These are phyloP conservation scores for Ephestia elutella DNA, from an alignment of 1,140 invertebrate species.

Conservation along the genomic window DNA sequence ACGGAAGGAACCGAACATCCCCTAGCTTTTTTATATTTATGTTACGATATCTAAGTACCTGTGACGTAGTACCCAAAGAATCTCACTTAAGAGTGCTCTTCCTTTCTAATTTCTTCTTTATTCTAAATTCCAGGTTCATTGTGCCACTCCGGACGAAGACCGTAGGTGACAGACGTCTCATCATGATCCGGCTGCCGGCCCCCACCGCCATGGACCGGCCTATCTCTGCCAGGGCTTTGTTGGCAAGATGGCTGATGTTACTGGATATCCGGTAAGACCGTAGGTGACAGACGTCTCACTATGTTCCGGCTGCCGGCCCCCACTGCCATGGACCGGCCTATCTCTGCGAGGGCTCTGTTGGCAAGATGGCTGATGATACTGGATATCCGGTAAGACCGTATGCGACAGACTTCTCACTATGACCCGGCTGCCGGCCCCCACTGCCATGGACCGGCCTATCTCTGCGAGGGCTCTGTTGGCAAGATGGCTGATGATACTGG, in stretches of 20 bases:
- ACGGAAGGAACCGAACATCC: too few species aligned
- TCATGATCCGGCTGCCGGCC: slow-evolving; percentile 51
- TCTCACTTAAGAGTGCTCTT: too few species aligned
- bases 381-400: slow-evolving; percentile 58
- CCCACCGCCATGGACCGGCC: slow-evolving; percentile 44
- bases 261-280: slow-evolving; percentile 61
- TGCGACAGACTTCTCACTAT: slow-evolving; percentile 48
- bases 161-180: slow-evolving; percentile 44
- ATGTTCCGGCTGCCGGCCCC: slow-evolving; percentile 54
- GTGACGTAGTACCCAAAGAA: too few species aligned
- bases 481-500: slow-evolving; percentile 64
- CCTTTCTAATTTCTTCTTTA: slow-evolving; percentile 2
- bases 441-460: slow-evolving; percentile 40
- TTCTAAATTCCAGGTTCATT: slow-evolving; percentile 47
- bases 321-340: slow-evolving; percentile 38
- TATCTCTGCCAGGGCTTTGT: slow-evolving; percentile 48
- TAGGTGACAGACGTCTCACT: slow-evolving; percentile 46
- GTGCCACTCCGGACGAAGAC: slow-evolving; percentile 47
- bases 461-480: slow-evolving; percentile 55
- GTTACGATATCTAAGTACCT: too few species aligned
- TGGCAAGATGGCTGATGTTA: slow-evolving; percentile 65
- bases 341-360: slow-evolving; percentile 54
- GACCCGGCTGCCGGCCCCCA: slow-evolving; percentile 51
- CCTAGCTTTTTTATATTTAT: too few species aligned
- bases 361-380: slow-evolving; percentile 64